Evolutionary conservation across 2,113 vertebrate genomes (phyloP), one percentile per base, ranked within the genome.

Genomic region (Orthonyx spaldingii): DNA sequence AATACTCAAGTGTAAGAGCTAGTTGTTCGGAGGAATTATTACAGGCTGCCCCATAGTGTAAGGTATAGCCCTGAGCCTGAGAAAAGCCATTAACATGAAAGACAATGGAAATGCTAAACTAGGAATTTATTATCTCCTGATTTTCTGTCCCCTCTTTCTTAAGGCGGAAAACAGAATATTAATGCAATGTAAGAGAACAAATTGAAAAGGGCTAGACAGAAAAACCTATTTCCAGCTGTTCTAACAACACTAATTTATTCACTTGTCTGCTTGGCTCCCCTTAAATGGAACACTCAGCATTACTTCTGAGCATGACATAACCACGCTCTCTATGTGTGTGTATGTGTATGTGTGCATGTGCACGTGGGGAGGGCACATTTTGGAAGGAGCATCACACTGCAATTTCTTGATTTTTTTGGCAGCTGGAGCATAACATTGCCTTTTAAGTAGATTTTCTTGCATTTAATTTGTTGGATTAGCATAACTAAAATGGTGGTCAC

Each of bases 381-480:
- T 72, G 23, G 61, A 57, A 90, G 75, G n/a, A 90, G 22, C 30
- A 65, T 46, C 63, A 72, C 46, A 37, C 15, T 33, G 16, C 32
- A 76, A 59, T 52, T 56, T 49, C 66, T 87, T 18, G 0, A 17
- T 32, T 30, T 61, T 61, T 82, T 87, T 37, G 46, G 37, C 59
- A 90, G 63, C 59, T 90, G 53, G 24, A 79, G 52, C 30, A 6
- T 49, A 71, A 50, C 49, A 63, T 78, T 87, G 52, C 57, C 78
- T 88, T 94, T 65, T 64, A 90, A 92, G 80, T 13, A 69, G 41
- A 71, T 71, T 69, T 80, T 66, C 74, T 84, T 78, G 41, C 50
- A 74, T 84, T 86, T 69, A 84, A 75, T 87, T 93, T 68, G 35
- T 63, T 81, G 60, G 50, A 80, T 86, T 88, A 90, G 35, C 52